Evolutionary conservation across 2,888 invertebrate genomes (phyloP), one percentile per base, ranked within the genome.

Genomic region (Cerastis rubricosa): DNA sequence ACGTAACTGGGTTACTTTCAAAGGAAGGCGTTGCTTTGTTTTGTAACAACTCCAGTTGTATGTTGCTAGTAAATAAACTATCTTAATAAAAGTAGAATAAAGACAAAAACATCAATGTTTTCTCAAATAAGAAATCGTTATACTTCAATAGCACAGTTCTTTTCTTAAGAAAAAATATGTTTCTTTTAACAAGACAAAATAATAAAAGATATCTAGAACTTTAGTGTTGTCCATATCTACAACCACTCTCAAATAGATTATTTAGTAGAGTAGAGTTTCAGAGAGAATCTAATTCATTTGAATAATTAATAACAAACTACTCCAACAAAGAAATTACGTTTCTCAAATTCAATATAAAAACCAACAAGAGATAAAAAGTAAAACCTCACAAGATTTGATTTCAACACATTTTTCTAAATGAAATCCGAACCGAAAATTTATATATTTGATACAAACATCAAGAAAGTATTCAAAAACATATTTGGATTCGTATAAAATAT

Each of bases 401-500:
- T 59, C 43, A 51, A 59, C 35, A 47, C 19, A 72, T 43, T 65
- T 54, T 35, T 59, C n/a, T 14, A 71, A 76, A 61, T 47, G 11
- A 69, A 76, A 65, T 67, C 5, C 22, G 35, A 64, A 68, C 47
- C 40, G 29, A 67, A 68, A 83, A 69, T 35, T 35, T 35, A 35
- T 71, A n/a, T 71, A 65, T 77, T 73, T 54, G 65, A 66, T 74
- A 77, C 70, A 81, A 84, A 81, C 79, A 76, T 59, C 66, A 65
- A 47, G 35, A 79, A 65, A 68, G 59, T 84, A 85, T 85, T 76
- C 63, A 77, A 57, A 71, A 74, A 69, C 71, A 72, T 82, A 76
- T 84, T 83, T 73, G 54, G 29, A 67, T 51, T 80, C 67, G 25
- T 64, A 83, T 71, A 80, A 81, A 79, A 87, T 81, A 81, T 87